phyloP scores from a whole-genome alignment of 2,113 vertebrate genomes.

The Callospermophilus lateralis region DNA sequence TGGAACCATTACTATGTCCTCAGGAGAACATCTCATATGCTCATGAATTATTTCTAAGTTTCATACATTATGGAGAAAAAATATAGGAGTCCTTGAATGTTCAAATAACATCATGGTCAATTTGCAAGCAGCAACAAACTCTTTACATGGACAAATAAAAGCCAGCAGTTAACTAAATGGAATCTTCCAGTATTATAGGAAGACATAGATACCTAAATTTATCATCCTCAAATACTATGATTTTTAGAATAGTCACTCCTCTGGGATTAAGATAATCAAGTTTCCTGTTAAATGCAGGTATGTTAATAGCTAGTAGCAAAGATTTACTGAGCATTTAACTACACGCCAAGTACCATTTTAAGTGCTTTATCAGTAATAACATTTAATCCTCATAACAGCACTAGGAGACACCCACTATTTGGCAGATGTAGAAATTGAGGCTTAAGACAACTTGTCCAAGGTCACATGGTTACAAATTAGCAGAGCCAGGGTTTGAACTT shows the following conservation, averaged over 20 bases:
- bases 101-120: conserved; percentile 57
- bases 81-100: conserved; percentile 19
- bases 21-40: conserved; percentile 42
- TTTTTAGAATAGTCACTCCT: conserved; percentile 56
- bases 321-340: conserved; percentile 64
- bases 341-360: conserved; percentile 51
- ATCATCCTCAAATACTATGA: conserved; percentile 20
- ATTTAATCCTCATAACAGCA: conserved; percentile 49
- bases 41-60: conserved; percentile 62
- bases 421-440: conserved; percentile 57
- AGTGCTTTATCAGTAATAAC: conserved; percentile 54
- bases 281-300: conserved; percentile 57
- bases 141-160: conserved; percentile 66
- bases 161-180: conserved; percentile 39
- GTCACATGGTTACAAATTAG: conserved; percentile 45
- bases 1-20: conserved; percentile 23
- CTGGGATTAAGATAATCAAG: conserved; percentile 61
- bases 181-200: conserved; percentile 49
- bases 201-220: conserved; percentile 56
- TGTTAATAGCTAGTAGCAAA: conserved; percentile 61
- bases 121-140: conserved; percentile 58
- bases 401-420: conserved; percentile 36
- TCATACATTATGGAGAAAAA: conserved; percentile 48
- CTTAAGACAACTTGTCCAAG: conserved; percentile 60
- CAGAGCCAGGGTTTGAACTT: conserved; percentile 26